Evolutionary conservation across 1,140 invertebrate species (phyloP), one percentile per base, ranked within the genome.

Genomic region (Acromyrmex heyeri): DNA sequence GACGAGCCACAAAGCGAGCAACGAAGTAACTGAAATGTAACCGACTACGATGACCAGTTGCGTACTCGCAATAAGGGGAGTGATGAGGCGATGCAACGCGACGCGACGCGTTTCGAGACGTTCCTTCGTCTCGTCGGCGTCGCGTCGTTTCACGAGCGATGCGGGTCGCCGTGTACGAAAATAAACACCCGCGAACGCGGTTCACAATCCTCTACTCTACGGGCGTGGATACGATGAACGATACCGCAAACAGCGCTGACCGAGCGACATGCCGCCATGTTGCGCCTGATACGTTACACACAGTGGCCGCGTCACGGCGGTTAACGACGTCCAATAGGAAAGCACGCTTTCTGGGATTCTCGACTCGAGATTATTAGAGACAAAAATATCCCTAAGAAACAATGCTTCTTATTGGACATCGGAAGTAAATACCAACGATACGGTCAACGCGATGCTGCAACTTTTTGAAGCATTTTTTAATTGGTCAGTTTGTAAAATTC

Each of bases 181-280:
- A 5, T 34, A 34, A 4, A 21, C 38, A 38, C 10, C 30, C 53
- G 27, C 27, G 18, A 14, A 57, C 48, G 70, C 27, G 30, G 14
- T 10, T 76, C 14, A 59, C 55, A 27, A 59, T 53, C 12, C 2
- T 61, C 30, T 5, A 8, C 55, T 61, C 30, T 5, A 8, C 55
- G n/a, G n/a, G 7, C 12, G 14, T 0, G 77, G 2, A n/a, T 18
- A 4, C 27, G 48, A 55, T 14, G 16, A 55, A 18, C 12, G 21
- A 61, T 57, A 50, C 38, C 50, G 55, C 73, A 59, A 83, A 61
- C 70, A 85, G 73, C 50, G 27, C 55, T 57, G 72, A 79, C 16
- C 27, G n/a, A 67, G 12, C 67, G 34, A 64, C 72, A 27, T 65
- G 18, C 21, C 83, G 85, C 88, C 87, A 89, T 89, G 65, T 82